phyloP scores from a whole-genome alignment of 2,888 invertebrate species.

The Odontocerum albicorne region DNA sequence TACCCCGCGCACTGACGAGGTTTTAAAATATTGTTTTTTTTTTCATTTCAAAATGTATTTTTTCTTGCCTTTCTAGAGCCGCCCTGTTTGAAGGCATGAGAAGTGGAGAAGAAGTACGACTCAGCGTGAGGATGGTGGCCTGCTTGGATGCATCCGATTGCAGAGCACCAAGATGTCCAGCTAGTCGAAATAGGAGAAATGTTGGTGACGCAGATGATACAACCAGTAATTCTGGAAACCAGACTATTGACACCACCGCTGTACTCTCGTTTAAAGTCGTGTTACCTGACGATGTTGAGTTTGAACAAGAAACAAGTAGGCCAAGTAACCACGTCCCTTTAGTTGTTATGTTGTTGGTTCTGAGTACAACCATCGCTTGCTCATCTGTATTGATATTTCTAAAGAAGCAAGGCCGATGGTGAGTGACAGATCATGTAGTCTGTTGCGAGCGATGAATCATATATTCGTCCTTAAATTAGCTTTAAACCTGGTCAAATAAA shows the following conservation, averaged over 20 bases:
- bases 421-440: neutral
- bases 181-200: neutral
- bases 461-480: too few species aligned
- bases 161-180: conserved; percentile 44
- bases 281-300: conserved; percentile 16
- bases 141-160: conserved; percentile 59
- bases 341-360: conserved; percentile 19
- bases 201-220: neutral
- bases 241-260: conserved; percentile 24
- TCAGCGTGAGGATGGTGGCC: conserved; percentile 57
- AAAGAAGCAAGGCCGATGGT: conserved; percentile 21
- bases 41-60: too few species aligned
- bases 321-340: conserved; percentile 10
- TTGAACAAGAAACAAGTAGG: neutral
- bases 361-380: conserved; percentile 18
- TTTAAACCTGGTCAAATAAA: too few species aligned
- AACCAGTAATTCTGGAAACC: neutral
- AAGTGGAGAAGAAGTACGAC: conserved; percentile 58
- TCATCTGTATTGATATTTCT: conserved; percentile 25
- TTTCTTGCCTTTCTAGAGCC: conserved; percentile 47
- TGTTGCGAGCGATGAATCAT: too few species aligned
- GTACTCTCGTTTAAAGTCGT: conserved; percentile 31
- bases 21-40: neutral
- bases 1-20: neutral
- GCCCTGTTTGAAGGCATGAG: conserved; percentile 62